phyloP scores from a whole-genome alignment of 2,797 vertebrate species.

The Psittacula echo region DNA sequence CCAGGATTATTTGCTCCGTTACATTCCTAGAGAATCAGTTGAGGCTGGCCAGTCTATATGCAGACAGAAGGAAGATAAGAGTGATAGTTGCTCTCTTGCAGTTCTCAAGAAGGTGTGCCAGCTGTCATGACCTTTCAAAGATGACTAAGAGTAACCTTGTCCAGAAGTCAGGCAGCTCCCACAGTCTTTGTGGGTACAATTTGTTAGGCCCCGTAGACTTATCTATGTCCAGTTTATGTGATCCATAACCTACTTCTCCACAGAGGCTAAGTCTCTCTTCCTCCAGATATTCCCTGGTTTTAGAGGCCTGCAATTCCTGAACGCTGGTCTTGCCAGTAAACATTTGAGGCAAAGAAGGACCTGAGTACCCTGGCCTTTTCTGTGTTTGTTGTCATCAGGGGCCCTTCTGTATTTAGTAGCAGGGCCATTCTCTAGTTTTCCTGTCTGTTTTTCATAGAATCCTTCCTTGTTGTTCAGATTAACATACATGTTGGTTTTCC shows the following conservation, averaged over 20 bases:
- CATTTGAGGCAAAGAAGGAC: neutral
- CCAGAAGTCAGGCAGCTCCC: constrained; percentile 31
- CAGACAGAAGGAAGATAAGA: neutral
- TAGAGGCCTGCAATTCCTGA: neutral
- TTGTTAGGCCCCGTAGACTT: neutral
- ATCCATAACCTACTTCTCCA: neutral
- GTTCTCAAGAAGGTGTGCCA: constrained; percentile 35
- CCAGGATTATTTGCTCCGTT: neutral
- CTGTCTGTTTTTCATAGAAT: neutral
- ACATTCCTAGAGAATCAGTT: neutral
- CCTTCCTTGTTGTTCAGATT: neutral
- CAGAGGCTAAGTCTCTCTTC: neutral
- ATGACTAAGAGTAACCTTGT: constrained; percentile 16
- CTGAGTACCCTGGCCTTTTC: neutral
- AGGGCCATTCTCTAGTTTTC: neutral
- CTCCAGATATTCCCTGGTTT: neutral
- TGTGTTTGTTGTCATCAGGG: neutral
- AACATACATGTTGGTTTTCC: neutral
- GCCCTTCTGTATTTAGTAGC: neutral
- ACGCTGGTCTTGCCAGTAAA: neutral
- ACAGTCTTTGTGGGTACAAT: constrained; percentile 24
- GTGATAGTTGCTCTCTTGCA: neutral
- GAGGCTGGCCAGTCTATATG: neutral
- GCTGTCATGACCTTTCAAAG: constrained; percentile 41
- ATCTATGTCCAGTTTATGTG: neutral